Percentiles rank a stretch among this genome's conserved stretches.
These are phyloP conservation scores for Polyommatus icarus DNA, from an alignment of 2,888 invertebrate species.

Conservation along the genomic window DNA sequence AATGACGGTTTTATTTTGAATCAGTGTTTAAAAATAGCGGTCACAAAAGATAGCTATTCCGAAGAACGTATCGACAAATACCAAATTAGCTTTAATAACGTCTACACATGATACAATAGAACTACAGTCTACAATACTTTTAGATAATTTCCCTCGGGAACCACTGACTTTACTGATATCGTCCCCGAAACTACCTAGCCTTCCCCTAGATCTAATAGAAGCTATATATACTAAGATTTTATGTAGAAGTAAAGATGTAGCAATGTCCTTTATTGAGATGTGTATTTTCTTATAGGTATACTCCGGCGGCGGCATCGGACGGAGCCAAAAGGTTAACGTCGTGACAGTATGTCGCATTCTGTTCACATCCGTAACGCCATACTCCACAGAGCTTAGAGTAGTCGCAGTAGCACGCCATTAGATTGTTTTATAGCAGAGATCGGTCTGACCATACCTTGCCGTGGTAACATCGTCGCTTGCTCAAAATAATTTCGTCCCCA, in stretches of 20 bases:
- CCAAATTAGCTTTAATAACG: not conserved
- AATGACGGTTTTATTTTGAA: not conserved
- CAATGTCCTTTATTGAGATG: not conserved
- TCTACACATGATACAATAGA: not conserved
- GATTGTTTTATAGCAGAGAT: not conserved
- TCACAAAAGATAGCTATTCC: not conserved
- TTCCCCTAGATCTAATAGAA: too few relatives aligned
- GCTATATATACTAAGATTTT: not conserved
- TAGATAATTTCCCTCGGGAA: not conserved
- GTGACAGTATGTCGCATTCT: constrained; percentile 39
- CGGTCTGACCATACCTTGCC: not conserved
- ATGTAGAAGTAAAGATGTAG: not conserved
- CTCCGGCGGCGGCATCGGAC: constrained; percentile 45
- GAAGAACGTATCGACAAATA: not conserved
- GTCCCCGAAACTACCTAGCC: not conserved
- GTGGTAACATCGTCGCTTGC: not conserved
- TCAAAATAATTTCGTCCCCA: not conserved
- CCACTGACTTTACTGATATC: not conserved
- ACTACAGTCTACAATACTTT: not conserved
- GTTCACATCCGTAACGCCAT: not conserved
- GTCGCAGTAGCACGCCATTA: not conserved
- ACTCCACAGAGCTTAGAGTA: not conserved
- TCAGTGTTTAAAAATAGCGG: not conserved
- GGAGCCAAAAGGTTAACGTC: constrained; percentile 52
- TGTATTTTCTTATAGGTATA: constrained; percentile 56